Evolutionary conservation across 2,113 vertebrate species (phyloP).

Genomic region (Podarcis raffonei): DNA sequence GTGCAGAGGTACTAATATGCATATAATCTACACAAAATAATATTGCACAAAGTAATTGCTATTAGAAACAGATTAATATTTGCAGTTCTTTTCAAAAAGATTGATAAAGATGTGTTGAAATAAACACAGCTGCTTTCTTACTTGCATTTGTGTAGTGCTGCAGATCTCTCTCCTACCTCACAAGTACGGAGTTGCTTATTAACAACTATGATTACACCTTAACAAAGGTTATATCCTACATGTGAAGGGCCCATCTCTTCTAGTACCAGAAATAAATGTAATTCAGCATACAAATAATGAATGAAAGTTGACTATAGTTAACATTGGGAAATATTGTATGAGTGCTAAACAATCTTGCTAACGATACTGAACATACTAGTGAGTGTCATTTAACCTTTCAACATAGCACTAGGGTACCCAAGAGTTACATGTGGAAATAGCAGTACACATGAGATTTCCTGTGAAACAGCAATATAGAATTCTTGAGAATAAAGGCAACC

Average conservation of each 20-base stretch:
- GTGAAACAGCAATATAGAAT: slow-evolving; percentile 71
- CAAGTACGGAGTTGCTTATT: slow-evolving; percentile 63
- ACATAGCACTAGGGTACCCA: slow-evolving; percentile 65
- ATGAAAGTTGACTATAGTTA: slow-evolving; percentile 71
- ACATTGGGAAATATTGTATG: slow-evolving; percentile 72
- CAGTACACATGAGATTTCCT: slow-evolving; percentile 64
- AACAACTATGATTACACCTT: slow-evolving; percentile 75
- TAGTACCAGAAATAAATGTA: slow-evolving; percentile 64
- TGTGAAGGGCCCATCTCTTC: slow-evolving; percentile 68
- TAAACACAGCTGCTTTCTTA: slow-evolving; percentile 78
- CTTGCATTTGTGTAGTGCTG: slow-evolving; percentile 77
- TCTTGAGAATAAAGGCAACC: slow-evolving; percentile 60
- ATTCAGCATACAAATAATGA: slow-evolving; percentile 49
- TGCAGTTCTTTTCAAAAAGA: slow-evolving; percentile 80
- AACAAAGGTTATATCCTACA: slow-evolving; percentile 75
- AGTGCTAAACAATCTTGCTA: slow-evolving; percentile 48
- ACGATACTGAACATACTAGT: slow-evolving; percentile 66
- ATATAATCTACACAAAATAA: slow-evolving; percentile 84
- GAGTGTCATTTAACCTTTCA: slow-evolving; percentile 64
- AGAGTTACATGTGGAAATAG: slow-evolving; percentile 74
- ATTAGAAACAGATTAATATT: slow-evolving; percentile 81
- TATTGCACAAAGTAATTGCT: slow-evolving; percentile 88
- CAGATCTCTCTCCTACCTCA: slow-evolving; percentile 73
- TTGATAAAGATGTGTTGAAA: slow-evolving; percentile 79
- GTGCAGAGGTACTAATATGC: slow-evolving; percentile 81